phyloP scores from a whole-genome alignment of 92 coral and sea anemone species.

The Ricordea florida region DNA sequence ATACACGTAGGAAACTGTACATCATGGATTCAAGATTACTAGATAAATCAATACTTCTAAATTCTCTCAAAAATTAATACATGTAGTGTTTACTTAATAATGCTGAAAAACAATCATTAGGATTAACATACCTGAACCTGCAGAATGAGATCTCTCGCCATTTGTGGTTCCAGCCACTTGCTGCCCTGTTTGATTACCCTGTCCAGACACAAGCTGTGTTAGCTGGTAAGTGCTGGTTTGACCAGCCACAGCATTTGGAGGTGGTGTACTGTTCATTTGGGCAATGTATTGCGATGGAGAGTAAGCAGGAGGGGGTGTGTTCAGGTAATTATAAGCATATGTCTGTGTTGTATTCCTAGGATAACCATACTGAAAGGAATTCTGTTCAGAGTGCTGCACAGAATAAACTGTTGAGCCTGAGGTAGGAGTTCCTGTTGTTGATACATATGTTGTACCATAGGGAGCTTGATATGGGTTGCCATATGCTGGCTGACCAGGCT shows the following conservation, averaged over 20 bases:
- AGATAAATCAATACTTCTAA: no score
- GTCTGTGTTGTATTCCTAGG: conserved; percentile 77
- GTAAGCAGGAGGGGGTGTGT: conserved; percentile 87
- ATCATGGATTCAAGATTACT: no score
- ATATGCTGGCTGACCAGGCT: conserved; percentile 83
- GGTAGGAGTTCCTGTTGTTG: conserved; percentile 73
- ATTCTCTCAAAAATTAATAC: no score
- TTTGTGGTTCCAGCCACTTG: conserved; percentile 26
- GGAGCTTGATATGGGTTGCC: conserved; percentile 75
- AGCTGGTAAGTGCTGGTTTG: conserved; percentile 73
- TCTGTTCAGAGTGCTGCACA: conserved; percentile 71
- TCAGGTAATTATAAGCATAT: conserved; percentile 83
- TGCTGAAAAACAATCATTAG: no score
- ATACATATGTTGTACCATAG: conserved; percentile 53
- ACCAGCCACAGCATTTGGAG: conserved; percentile 91
- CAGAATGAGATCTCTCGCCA: conserved; percentile 29
- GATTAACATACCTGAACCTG: conserved; percentile 29
- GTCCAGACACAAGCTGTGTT: conserved; percentile 75
- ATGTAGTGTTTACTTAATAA: no score
- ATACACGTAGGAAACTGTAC: no score
- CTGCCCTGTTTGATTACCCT: conserved; percentile 51
- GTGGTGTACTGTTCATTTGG: conserved; percentile 83
- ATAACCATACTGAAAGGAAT: conserved; percentile 88
- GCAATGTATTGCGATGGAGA: conserved; percentile 76
- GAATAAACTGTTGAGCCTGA: conserved; percentile 72